Conservation (phyloP, 37 sponge, comb jelly and placozoan genomes). For the Diacarnus erythraeanus region DNA sequence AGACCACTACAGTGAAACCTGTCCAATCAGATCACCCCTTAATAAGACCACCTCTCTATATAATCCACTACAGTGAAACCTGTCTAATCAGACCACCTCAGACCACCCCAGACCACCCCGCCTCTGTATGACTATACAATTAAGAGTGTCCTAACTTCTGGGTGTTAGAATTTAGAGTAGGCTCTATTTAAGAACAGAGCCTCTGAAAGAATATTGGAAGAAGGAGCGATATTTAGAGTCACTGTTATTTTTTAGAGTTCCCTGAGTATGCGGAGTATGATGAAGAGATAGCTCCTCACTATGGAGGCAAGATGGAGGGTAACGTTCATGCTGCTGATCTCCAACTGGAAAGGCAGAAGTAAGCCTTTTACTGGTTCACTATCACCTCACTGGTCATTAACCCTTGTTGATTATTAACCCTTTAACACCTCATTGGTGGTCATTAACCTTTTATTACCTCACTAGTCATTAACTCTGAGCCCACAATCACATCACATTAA, state of each 20-base stretch:
- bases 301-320: background rate
- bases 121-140: no score
- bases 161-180: background rate
- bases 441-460: background rate
- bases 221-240: background rate
- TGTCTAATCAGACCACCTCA: no score
- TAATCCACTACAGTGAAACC: no score
- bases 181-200: background rate
- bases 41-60: no score
- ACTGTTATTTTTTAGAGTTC: background rate
- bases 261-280: slow-evolving; percentile 33
- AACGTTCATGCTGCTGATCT: background rate
- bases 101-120: no score
- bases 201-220: background rate
- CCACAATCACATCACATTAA: background rate
- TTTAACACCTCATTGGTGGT: no score
- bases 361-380: background rate
- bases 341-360: background rate
- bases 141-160: no score
- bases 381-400: no score
- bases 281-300: background rate
- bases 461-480: background rate
- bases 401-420: background rate
- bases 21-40: no score
- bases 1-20: no score